Evolutionary conservation across 2,113 vertebrate species (phyloP), one percentile per base, ranked within the genome.

Genomic region (Cathartes aura): DNA sequence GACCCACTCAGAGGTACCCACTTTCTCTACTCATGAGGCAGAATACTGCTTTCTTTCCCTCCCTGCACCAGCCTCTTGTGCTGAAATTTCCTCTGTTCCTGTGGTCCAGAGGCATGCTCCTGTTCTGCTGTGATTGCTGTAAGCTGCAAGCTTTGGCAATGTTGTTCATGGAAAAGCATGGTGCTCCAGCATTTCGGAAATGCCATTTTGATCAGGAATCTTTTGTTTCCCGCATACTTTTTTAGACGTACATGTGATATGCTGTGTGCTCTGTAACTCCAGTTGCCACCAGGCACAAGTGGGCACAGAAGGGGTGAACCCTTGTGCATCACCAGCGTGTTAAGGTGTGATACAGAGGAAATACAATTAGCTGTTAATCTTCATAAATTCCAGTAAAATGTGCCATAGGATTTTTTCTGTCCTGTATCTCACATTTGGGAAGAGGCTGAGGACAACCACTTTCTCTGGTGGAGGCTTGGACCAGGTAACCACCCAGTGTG

Each of bases 241-340:
- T 76, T 66, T 43, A 72, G 30, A 45, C 5, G 8, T 24, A 43
- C 4, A 15, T 6, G 48, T 40, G 50, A 32, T 53, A 21, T 2
- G 2, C 27, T 34, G 21, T 13, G 30, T 55, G 56, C 26, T 55
- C 30, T 73, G 9, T 34, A 74, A 48, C 55, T 70, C 30, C 40
- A 34, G 12, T 15, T 48, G 30, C 30, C 27, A 29, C 34, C 2
- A 1, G 59, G 14, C 11, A 8, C 0, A 2, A 70, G 36, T 6
- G 3, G 38, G 64, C 68, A 74, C 11, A 12, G 68, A 43, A 58
- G 10, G 15, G 20, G 11, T 43, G 72, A 84, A 79, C 8, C 15
- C 7, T 48, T 38, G 52, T 16, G 8, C 30, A 15, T 40, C 52
- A 71, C 16, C 19, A 50, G 24, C 0, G 0, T 13, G 4, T 45